phyloP scores from a whole-genome alignment of 2,888 invertebrate genomes.

The Drosophila yooni region DNA sequence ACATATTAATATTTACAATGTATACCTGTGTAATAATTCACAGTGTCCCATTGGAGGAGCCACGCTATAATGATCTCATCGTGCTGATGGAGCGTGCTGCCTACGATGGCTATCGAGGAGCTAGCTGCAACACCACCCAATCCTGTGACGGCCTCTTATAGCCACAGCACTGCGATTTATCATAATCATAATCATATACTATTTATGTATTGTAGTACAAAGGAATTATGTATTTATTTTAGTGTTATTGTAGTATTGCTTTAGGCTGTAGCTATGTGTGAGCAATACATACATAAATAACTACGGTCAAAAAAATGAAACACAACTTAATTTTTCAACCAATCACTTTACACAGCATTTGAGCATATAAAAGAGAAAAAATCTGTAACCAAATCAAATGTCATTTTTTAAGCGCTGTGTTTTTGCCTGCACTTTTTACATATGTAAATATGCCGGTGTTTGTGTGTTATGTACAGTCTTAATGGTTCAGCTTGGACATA shows the following conservation, averaged over 20 bases:
- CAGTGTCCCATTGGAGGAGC: slow-evolving; percentile 83
- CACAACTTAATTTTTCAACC: not conserved
- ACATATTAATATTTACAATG: not conserved
- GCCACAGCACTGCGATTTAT: not conserved
- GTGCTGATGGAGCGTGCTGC: slow-evolving; percentile 89
- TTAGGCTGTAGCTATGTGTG: slow-evolving; percentile 13
- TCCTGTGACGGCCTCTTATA: slow-evolving; percentile 84
- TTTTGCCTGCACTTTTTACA: slow-evolving; percentile 11
- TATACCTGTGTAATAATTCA: slow-evolving; percentile 12
- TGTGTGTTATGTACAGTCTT: slow-evolving; percentile 66
- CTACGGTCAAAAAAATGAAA: not conserved
- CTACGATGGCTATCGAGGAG: slow-evolving; percentile 88
- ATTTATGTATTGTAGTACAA: slow-evolving; percentile 56
- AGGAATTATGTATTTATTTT: slow-evolving; percentile 59
- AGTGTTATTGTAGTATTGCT: slow-evolving; percentile 34
- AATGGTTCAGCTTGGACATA: slow-evolving; percentile 57
- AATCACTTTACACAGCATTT: not conserved
- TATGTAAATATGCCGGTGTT: slow-evolving; percentile 1
- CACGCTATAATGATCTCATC: slow-evolving; percentile 88
- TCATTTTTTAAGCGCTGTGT: not conserved
- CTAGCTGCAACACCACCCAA: slow-evolving; percentile 87
- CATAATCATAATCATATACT: slow-evolving; percentile 17
- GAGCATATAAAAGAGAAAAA: not conserved
- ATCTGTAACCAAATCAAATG: not conserved
- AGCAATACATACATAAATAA: too few relatives aligned